Base-by-base conservation (phyloP, 1,140 invertebrate genomes). In the Hyles vespertilio region DNA sequence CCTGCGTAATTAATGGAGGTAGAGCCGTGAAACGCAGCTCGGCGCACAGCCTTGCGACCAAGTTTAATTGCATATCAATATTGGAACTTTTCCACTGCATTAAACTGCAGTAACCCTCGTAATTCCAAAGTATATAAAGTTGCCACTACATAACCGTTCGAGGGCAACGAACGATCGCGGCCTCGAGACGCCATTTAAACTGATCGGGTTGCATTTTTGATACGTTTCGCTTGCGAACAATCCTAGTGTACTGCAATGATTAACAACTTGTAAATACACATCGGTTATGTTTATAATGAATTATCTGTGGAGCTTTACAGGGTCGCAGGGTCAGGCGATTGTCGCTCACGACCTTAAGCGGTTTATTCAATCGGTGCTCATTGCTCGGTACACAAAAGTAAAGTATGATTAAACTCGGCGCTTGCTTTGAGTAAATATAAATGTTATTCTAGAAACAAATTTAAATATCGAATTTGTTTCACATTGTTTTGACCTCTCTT, bases 151-250 rank as follows among this genome's bases (percentile, higher is more conserved):
- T 61, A 65, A 53, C 53, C 69, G 69, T 59, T 44, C 56, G 67
- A 59, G 74, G 71, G 66, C 77, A 78, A 80, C 55, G 79, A 60
- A 72, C 79, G 59, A 55, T 64, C 50, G 46, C 70, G 75, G 69
- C 67, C 75, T 74, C 77, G 67, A 71, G 71, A 70, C 67, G 65
- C 61, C 73, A 67, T 69, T 69, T 48, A 53, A 58, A 57, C 66
- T 22, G 57, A 64, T 67, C 56, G 57, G 57, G 64, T 77, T 81
- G 71, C 70, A 73, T 77, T 75, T 77, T 64, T 57, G 59, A 69
- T 65, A 46, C n/a, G 49, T 51, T 64, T 50, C 52, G 36, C 54
- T 67, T 61, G 40, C 47, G 51, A 64, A 62, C 45, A 36, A 59
- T 60, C 52, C 54, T 36, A 55, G 57, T 64, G 47, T 36, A 46